Conservation (phyloP, 1,140 invertebrate genomes). For the Trachymyrmex septentrionalis region DNA sequence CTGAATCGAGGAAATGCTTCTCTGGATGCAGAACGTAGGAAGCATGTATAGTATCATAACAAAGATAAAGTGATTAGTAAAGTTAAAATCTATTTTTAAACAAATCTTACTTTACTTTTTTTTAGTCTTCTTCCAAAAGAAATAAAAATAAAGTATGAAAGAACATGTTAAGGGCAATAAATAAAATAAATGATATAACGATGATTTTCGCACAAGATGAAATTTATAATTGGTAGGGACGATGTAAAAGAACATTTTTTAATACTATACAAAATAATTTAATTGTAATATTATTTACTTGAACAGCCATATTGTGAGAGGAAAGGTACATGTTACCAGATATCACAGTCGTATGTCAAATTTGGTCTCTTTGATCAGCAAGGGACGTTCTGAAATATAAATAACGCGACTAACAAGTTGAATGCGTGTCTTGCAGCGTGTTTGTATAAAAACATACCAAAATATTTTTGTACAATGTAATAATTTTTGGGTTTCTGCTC, state of each 20-base stretch:
- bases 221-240: not conserved
- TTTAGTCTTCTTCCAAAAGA: not conserved
- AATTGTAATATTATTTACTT: slow-evolving; percentile 85
- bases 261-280: not conserved
- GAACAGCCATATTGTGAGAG: slow-evolving; percentile 96
- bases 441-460: slow-evolving; percentile 88
- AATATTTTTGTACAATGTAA: slow-evolving; percentile 97
- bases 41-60: not conserved
- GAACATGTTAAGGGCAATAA: not conserved
- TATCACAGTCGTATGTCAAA: slow-evolving; percentile 97
- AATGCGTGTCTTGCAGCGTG: not conserved
- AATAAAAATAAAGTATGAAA: not conserved
- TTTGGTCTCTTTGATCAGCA: slow-evolving; percentile 95
- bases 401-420: not conserved
- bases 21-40: slow-evolving; percentile 81
- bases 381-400: slow-evolving; percentile 90
- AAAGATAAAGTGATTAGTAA: not conserved
- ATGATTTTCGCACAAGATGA: not conserved
- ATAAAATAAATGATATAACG: not conserved
- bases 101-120: not conserved
- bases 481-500: slow-evolving; percentile 89
- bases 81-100: not conserved
- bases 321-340: slow-evolving; percentile 92
- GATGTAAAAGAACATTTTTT: not conserved
- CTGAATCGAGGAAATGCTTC: slow-evolving; percentile 96